Base-by-base conservation (phyloP, 2,888 invertebrate genomes). In the Colletes collaris region DNA sequence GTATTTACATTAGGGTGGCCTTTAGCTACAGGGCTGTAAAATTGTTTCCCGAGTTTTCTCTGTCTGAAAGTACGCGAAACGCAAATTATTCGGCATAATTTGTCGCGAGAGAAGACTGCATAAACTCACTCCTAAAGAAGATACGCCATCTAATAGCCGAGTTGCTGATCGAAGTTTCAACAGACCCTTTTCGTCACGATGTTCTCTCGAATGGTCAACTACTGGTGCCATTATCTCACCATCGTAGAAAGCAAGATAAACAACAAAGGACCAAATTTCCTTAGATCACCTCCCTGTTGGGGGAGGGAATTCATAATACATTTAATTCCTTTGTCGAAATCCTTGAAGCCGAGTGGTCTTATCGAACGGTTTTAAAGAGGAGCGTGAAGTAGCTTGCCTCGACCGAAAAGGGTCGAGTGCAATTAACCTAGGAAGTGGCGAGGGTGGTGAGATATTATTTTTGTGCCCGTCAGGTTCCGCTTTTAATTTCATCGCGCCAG, bases 361-460 rank as follows among this genome's bases (percentile, higher is more conserved):
- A 80, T 77, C 72, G 81, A 73, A 60, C 49, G 65, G 27, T 73
- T 70, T 67, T 64, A 68, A 77, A 73, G 65, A 56, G 68, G 49
- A 68, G 16, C 50, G 19, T 52, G 62, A 40, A 76, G 71, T 59
- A 56, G 76, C 59, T 55, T 49, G 53, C 50, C 49, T 44, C 11
- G 40, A 19, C 60, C 62, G 58, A 80, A 84, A 86, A 86, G 72
- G 82, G 85, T 86, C 86, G 82, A 82, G 85, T 79, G 85, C 87
- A 86, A 86, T 85, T 85, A 85, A 83, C 83, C 70, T 64, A 75
- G 70, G 82, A 70, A 82, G 63, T 56, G 65, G 74, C 49, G 52
- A 52, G 66, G 56, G 16, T 55, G 60, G 66, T 52, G 55, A 50
- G 72, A 62, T 66, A 74, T 78, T 75, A 81, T 85, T 77, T 79